Evolutionary conservation across 1,140 invertebrate genomes (phyloP).

Genomic region (Halesus radiatus): DNA sequence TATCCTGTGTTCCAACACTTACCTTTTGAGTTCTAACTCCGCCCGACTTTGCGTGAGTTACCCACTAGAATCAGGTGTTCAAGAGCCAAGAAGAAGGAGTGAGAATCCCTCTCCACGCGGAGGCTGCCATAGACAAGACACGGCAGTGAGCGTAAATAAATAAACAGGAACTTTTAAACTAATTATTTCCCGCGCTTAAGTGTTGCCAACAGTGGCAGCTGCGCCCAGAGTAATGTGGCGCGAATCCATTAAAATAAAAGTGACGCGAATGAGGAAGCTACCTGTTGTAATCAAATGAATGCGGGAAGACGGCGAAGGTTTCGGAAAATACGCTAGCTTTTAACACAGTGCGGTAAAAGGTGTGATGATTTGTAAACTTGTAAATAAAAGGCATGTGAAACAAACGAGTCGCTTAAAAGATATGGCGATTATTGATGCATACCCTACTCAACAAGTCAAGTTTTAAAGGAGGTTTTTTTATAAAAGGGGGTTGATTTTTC

Average conservation of each 20-base stretch:
- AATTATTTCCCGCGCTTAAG: slow-evolving; percentile 46
- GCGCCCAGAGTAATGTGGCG: slow-evolving; percentile 25
- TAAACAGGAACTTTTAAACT: slow-evolving; percentile 53
- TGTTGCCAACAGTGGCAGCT: slow-evolving; percentile 40
- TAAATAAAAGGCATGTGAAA: too few species aligned
- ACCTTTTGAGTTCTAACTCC: too few species aligned
- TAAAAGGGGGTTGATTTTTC: too few species aligned
- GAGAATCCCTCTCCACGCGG: not conserved
- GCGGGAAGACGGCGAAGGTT: not conserved
- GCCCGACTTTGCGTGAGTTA: not conserved
- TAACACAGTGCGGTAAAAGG: not conserved
- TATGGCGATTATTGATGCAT: too few species aligned
- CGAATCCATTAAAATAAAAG: slow-evolving; percentile 8
- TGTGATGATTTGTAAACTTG: too few species aligned
- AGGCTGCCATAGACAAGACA: not conserved
- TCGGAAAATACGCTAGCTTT: not conserved
- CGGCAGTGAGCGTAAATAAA: slow-evolving; percentile 40
- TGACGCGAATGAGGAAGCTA: not conserved
- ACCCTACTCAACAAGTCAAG: too few species aligned
- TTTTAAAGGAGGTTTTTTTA: too few species aligned
- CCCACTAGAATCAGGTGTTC: slow-evolving; percentile 21
- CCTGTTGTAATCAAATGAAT: not conserved
- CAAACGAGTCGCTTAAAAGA: too few species aligned
- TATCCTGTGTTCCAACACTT: too few species aligned
- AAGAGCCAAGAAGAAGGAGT: not conserved